phyloP scores from a whole-genome alignment of 2,888 invertebrate species.

The Amaurobius ferox region DNA sequence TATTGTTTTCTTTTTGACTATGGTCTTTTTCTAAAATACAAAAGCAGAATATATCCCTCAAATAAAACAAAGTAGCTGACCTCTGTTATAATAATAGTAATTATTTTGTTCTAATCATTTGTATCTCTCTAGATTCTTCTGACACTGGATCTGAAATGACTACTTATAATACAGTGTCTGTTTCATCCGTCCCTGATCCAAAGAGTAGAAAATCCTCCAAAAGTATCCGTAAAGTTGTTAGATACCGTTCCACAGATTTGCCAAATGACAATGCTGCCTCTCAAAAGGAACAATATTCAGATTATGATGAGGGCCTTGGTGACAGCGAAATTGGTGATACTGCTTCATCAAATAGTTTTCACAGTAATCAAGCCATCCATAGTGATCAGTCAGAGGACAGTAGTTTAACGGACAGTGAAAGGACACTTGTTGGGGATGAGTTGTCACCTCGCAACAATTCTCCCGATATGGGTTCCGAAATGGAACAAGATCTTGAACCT shows the following conservation, averaged over 20 bases:
- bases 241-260: too few species aligned
- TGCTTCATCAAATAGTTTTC: constrained; percentile 39
- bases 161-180: neutral
- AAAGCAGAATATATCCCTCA: too few species aligned
- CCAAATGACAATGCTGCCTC: too few species aligned
- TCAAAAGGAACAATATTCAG: neutral
- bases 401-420: constrained; percentile 86
- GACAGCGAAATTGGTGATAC: constrained; percentile 57
- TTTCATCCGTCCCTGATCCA: too few species aligned
- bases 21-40: too few species aligned
- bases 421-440: constrained; percentile 82
- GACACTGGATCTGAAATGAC: neutral
- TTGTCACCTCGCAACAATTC: constrained; percentile 77
- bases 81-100: too few species aligned
- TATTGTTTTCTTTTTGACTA: too few species aligned
- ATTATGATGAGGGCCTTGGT: constrained; percentile 64
- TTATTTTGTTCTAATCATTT: neutral
- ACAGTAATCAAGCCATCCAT: constrained; percentile 73
- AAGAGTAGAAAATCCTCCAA: too few species aligned
- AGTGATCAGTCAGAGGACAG: constrained; percentile 86
- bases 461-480: constrained; percentile 74
- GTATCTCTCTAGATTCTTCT: neutral
- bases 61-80: too few species aligned
- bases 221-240: too few species aligned
- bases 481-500: constrained; percentile 47